Conservation (phyloP, 37 sponge, comb jelly and placozoan species). For the Haliclona indistincta region DNA sequence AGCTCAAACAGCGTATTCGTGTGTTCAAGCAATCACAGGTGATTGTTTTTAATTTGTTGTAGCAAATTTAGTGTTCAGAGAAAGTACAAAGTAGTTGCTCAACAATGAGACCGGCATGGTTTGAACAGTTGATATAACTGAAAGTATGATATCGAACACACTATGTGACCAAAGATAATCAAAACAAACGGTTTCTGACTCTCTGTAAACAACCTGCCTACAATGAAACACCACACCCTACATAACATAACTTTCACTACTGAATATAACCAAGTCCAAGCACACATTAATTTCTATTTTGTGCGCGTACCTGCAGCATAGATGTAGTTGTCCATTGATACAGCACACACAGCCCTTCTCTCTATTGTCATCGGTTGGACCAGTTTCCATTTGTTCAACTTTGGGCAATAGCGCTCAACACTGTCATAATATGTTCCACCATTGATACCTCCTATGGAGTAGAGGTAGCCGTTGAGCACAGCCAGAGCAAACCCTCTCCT, state of each 20-base stretch:
- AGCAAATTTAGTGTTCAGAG: too few relatives aligned
- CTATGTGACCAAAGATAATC: neutral
- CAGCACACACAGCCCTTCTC: slow-evolving; percentile 35
- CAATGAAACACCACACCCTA: too few relatives aligned
- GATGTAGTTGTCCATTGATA: slow-evolving; percentile 26
- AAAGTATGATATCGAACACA: neutral
- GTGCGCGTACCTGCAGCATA: slow-evolving; percentile 29
- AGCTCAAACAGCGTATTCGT: too few relatives aligned
- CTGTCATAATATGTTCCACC: slow-evolving; percentile 35
- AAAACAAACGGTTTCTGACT: too few relatives aligned
- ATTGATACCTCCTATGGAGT: slow-evolving; percentile 58
- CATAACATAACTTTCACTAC: too few relatives aligned
- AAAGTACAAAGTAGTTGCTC: too few relatives aligned
- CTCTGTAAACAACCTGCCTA: too few relatives aligned
- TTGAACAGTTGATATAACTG: neutral
- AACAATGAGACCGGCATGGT: too few relatives aligned
- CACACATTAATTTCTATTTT: neutral
- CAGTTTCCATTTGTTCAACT: slow-evolving; percentile 24
- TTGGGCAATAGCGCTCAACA: slow-evolving; percentile 46
- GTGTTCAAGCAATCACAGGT: too few relatives aligned
- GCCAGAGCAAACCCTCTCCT: slow-evolving; percentile 51
- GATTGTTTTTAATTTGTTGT: too few relatives aligned
- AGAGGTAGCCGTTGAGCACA: slow-evolving; percentile 37
- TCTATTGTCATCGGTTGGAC: slow-evolving; percentile 28
- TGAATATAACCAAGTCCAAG: too few relatives aligned